Evolutionary conservation across 2,888 invertebrate species (phyloP).

Genomic region (Erebia aethiops): DNA sequence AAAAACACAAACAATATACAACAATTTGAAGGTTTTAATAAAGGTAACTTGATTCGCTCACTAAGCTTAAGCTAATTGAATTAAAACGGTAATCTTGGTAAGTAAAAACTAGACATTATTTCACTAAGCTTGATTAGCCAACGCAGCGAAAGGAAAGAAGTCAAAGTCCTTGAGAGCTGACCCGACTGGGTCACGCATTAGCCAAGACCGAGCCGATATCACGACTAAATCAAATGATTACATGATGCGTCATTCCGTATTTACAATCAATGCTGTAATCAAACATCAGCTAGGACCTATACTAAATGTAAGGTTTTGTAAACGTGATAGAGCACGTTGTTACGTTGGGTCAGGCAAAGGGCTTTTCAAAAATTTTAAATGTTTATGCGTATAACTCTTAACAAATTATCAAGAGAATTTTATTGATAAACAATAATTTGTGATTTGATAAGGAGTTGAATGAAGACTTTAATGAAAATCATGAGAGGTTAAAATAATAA

Average conservation of each 20-base stretch:
- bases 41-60: not conserved
- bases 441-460: not conserved
- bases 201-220: constrained; percentile 19
- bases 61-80: not conserved
- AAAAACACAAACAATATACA: not conserved
- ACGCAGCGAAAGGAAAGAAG: constrained; percentile 19
- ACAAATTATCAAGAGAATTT: too few species aligned
- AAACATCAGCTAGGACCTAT: not conserved
- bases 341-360: not conserved
- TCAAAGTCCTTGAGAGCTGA: constrained; percentile 16
- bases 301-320: not conserved
- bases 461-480: not conserved
- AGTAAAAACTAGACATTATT: too few species aligned
- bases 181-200: constrained; percentile 26
- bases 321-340: constrained; percentile 2
- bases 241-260: constrained; percentile 19
- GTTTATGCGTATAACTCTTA: not conserved
- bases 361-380: not conserved
- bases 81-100: not conserved
- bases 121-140: constrained; percentile 9
- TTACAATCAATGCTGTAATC: constrained; percentile 5
- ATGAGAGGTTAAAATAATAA: not conserved
- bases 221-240: constrained; percentile 22
- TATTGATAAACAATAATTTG: too few species aligned
- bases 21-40: too few species aligned